Conservation (phyloP, 2,797 vertebrate species). For the Odontamblyopus rebecca region DNA sequence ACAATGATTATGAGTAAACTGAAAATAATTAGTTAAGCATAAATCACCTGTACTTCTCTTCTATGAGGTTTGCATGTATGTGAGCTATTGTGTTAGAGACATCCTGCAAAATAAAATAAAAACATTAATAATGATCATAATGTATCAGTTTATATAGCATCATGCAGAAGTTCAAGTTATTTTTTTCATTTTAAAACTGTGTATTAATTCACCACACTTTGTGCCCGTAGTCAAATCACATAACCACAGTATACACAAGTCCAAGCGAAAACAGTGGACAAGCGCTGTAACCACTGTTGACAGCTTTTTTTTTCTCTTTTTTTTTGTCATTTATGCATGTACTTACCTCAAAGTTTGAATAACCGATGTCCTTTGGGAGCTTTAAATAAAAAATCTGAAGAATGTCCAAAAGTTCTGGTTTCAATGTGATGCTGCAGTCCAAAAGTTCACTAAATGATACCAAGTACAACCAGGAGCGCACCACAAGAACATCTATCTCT, state of each 20-base stretch:
- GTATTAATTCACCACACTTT: no score
- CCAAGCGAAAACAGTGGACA: no score
- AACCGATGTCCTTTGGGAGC: slow-evolving; percentile 40
- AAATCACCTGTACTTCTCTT: slow-evolving; percentile 72
- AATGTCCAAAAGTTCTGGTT: slow-evolving; percentile 67
- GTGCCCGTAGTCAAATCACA: no score
- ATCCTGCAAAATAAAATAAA: slow-evolving; percentile 43
- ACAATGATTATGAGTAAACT: not conserved
- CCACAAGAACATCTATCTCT: slow-evolving; percentile 68
- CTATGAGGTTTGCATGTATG: slow-evolving; percentile 59
- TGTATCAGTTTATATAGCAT: no score
- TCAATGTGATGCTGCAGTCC: slow-evolving; percentile 50
- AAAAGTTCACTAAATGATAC: slow-evolving; percentile 64
- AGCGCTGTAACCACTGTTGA: no score
- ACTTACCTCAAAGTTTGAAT: slow-evolving; percentile 37
- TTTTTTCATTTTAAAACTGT: no score
- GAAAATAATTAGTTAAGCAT: not conserved
- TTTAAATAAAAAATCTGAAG: slow-evolving; percentile 70
- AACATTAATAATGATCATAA: not conserved
- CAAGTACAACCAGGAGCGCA: slow-evolving; percentile 83
- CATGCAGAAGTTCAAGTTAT: no score
- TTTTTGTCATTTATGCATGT: not conserved
- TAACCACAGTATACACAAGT: no score
- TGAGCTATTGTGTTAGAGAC: slow-evolving; percentile 48
- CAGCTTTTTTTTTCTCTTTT: no score